Conservation (phyloP, 2,113 vertebrate genomes). For the Melozone crissalis region DNA sequence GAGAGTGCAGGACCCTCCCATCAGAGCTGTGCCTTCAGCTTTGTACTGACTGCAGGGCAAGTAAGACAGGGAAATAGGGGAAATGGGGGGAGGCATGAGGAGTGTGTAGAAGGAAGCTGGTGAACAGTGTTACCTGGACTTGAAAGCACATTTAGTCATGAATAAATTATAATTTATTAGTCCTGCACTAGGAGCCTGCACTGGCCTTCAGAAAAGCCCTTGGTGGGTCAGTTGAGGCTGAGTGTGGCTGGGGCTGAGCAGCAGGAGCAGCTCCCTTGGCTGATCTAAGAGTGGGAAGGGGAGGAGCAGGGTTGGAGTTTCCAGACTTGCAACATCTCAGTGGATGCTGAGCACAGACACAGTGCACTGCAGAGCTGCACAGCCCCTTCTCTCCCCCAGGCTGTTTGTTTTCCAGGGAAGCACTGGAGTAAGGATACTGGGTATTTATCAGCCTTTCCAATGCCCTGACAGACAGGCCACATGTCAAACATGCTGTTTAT, state of each 20-base stretch:
- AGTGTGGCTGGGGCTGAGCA: neutral
- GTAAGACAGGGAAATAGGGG: neutral
- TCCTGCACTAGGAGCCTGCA: neutral
- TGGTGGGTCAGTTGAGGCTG: neutral
- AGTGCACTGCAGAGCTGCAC: neutral
- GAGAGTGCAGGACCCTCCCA: neutral
- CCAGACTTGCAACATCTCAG: neutral
- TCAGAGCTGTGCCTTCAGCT: neutral
- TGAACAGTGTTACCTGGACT: neutral
- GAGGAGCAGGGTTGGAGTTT: neutral
- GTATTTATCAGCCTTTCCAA: neutral
- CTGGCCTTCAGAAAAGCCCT: neutral
- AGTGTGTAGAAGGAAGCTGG: neutral
- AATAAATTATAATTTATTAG: neutral
- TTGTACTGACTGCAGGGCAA: neutral
- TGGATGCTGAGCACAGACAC: neutral
- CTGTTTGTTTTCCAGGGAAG: neutral
- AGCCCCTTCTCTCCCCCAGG: neutral
- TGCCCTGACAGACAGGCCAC: neutral
- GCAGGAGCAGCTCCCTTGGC: neutral
- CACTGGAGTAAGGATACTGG: neutral
- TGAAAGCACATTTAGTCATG: neutral
- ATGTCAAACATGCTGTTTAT: constrained; percentile 30
- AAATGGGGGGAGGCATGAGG: neutral
- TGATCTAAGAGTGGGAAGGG: neutral